These are phyloP conservation scores for Ciconia nigra DNA, from an alignment of 2,797 vertebrate species.

Conservation along the genomic window DNA sequence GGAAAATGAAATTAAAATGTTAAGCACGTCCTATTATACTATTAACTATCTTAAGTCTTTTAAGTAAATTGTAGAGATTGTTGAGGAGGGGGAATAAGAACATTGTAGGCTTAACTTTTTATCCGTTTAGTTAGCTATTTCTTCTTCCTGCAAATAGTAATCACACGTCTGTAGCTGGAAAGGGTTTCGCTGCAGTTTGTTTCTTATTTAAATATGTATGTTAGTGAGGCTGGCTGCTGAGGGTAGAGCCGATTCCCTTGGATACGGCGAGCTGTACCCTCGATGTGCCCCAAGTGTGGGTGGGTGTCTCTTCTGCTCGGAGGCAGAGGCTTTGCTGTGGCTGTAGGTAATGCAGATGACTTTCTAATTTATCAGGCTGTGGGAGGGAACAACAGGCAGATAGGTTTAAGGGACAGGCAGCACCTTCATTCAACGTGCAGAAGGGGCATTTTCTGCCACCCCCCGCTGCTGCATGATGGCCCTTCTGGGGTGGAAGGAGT, in stretches of 20 bases:
- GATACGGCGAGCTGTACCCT: fast-evolving
- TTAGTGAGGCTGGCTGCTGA: not conserved
- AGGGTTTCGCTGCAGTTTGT: not conserved
- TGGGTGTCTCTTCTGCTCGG: not conserved
- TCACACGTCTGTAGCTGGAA: not conserved
- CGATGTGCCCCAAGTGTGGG: fast-evolving
- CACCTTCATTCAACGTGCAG: fast-evolving
- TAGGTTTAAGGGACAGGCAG: not conserved
- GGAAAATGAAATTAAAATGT: not conserved
- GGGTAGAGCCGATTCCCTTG: not conserved
- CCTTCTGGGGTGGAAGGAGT: not conserved
- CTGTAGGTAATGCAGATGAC: fast-evolving
- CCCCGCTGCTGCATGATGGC: fast-evolving
- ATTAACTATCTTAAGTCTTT: not conserved
- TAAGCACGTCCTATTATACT: not conserved
- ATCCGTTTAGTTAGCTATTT: not conserved
- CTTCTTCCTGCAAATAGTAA: not conserved
- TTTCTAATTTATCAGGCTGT: not conserved
- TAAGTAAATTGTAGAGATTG: not conserved
- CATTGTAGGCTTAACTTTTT: not conserved
- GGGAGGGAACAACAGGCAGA: not conserved
- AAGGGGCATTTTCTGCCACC: not conserved
- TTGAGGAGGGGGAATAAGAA: not conserved
- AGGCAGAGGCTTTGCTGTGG: not conserved
- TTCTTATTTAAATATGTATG: not conserved